These are phyloP conservation scores for Agonopterix arenella DNA, from an alignment of 2,888 invertebrate genomes.

Conservation along the genomic window DNA sequence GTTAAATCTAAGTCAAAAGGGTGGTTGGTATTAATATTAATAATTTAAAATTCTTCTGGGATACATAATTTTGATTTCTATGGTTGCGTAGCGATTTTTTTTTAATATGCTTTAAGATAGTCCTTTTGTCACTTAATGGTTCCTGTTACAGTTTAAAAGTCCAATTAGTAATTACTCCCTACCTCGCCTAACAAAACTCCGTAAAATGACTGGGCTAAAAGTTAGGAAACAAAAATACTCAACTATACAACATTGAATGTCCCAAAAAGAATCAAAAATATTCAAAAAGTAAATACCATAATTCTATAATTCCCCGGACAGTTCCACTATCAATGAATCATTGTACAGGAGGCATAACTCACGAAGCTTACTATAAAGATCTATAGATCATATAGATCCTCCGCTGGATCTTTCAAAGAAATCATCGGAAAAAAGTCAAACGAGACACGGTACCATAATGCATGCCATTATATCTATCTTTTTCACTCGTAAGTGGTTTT, in stretches of 20 bases:
- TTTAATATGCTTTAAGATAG: no score
- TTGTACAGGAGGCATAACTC: constrained; percentile 53
- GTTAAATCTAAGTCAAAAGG: no score
- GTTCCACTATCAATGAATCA: constrained; percentile 44
- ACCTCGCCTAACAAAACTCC: no score
- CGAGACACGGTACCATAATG: constrained; percentile 54
- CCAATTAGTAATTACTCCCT: no score
- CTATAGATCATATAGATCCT: constrained; percentile 63
- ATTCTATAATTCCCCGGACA: constrained; percentile 27
- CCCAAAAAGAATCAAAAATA: constrained; percentile 13
- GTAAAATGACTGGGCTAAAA: no score
- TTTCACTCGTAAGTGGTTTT: constrained; percentile 15
- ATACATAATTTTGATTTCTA: no score
- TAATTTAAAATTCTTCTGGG: no score
- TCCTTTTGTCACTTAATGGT: no score
- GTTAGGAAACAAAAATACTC: no score
- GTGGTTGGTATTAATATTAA: no score
- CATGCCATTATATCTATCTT: constrained; percentile 61
- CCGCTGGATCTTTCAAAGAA: constrained; percentile 60
- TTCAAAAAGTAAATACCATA: constrained; percentile 27
- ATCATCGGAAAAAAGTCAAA: constrained; percentile 61
- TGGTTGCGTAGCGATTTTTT: no score
- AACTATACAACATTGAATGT: constrained; percentile 1
- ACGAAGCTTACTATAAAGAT: constrained; percentile 48
- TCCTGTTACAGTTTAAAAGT: no score